A percentile compares a stretch with the other conserved stretches of the same genome.
Evolutionary conservation across 2,797 vertebrate genomes (phyloP).

Genomic region (Parambassis ranga): DNA sequence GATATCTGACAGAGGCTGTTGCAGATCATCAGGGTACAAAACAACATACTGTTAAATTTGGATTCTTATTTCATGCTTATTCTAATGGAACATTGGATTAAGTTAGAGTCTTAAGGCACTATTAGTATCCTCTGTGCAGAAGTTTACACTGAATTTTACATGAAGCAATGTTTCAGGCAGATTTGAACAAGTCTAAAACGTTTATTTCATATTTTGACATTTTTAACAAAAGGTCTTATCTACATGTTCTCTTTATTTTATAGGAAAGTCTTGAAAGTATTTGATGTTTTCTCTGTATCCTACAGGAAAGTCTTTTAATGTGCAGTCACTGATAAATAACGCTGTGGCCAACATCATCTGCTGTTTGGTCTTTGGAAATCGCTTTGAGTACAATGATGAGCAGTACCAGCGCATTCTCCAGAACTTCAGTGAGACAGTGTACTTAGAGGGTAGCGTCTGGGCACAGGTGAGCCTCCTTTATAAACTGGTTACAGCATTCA

Average conservation of each 20-base stretch:
- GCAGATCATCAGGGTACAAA: slow-evolving; percentile 53
- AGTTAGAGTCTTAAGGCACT: too few relatives aligned
- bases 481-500: background rate
- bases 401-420: slow-evolving; percentile 32
- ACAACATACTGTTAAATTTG: background rate
- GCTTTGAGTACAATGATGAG: slow-evolving; percentile 64
- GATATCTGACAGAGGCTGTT: slow-evolving; percentile 56
- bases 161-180: background rate
- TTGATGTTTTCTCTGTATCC: too few relatives aligned
- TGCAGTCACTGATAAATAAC: slow-evolving; percentile 31
- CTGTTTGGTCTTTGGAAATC: slow-evolving; percentile 65
- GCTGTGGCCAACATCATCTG: slow-evolving; percentile 71
- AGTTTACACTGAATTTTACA: too few relatives aligned
- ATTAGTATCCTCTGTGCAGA: too few relatives aligned
- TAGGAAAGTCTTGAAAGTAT: slow-evolving; percentile 58
- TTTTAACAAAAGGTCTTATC: too few relatives aligned
- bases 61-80: background rate
- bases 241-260: background rate
- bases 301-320: slow-evolving; percentile 54
- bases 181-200: background rate
- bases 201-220: background rate
- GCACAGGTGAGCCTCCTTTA: slow-evolving; percentile 46
- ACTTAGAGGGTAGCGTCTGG: slow-evolving; percentile 29
- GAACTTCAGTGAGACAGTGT: slow-evolving; percentile 5
- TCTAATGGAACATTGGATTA: background rate